phyloP scores from a whole-genome alignment of 2,797 vertebrate species.

The Tokudaia muenninki region DNA sequence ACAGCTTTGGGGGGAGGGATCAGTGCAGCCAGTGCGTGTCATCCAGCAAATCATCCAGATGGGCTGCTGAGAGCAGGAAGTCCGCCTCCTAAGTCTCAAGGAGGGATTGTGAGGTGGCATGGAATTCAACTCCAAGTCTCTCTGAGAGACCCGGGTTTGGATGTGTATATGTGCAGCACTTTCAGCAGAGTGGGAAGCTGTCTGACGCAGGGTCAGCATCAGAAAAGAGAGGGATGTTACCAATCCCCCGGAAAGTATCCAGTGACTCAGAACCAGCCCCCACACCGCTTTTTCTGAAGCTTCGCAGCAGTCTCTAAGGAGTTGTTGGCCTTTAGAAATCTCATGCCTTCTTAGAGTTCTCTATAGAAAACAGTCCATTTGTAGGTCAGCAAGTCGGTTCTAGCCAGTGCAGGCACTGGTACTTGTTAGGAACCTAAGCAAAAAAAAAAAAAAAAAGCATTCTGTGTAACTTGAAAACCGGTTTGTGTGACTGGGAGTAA shows the following conservation, averaged over 20 bases:
- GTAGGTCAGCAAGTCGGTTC: background rate
- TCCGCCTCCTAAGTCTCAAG: background rate
- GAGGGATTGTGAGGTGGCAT: background rate
- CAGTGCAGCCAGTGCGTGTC: background rate
- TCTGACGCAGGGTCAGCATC: background rate
- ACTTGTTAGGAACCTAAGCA: background rate
- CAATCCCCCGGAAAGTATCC: background rate
- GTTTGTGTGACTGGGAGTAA: background rate
- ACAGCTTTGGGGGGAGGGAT: background rate
- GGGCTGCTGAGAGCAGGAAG: background rate
- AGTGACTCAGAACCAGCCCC: background rate
- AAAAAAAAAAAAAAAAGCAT: too few relatives aligned
- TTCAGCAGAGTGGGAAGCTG: background rate
- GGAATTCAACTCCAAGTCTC: background rate
- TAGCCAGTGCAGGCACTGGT: background rate
- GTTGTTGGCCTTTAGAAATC: conserved; percentile 34
- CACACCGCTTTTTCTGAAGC: background rate
- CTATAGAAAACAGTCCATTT: background rate
- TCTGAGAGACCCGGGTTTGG: background rate
- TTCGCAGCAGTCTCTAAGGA: background rate
- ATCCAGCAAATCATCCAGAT: background rate
- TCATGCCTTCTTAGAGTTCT: background rate
- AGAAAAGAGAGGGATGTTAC: background rate
- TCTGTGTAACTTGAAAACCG: background rate
- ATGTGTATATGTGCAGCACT: rapidly evolving